Evolutionary conservation across 2,113 vertebrate species (phyloP).

Genomic region (Oncorhynchus keta): DNA sequence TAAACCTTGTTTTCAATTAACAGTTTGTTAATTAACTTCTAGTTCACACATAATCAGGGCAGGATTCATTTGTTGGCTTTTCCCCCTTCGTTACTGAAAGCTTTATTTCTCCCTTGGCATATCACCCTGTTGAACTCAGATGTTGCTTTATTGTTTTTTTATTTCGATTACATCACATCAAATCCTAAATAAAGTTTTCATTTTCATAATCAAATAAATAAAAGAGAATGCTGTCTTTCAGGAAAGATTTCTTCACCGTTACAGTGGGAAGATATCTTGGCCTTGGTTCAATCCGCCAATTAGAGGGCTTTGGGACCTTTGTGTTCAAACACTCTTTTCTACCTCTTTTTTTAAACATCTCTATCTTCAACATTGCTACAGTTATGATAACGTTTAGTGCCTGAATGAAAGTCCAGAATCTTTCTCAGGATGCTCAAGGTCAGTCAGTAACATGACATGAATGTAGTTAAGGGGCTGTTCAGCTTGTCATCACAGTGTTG

Average conservation of each 20-base stretch:
- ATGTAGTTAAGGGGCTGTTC: not conserved
- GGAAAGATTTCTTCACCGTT: slow-evolving; percentile 1
- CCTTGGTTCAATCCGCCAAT: not conserved
- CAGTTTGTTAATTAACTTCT: slow-evolving; percentile 92
- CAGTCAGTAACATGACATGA: slow-evolving; percentile 1
- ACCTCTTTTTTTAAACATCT: not conserved
- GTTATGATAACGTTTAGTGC: not conserved
- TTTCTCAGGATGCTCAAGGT: slow-evolving; percentile 8
- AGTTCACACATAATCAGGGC: slow-evolving; percentile 83
- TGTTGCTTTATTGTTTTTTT: slow-evolving; percentile 39
- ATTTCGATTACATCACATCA: slow-evolving; percentile 42
- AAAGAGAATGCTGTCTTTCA: slow-evolving; percentile 8
- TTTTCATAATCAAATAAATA: slow-evolving; percentile 22
- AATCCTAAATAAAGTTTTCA: slow-evolving; percentile 13
- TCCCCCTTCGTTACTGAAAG: slow-evolving; percentile 17
- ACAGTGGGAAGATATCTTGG: not conserved
- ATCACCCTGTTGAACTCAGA: slow-evolving; percentile 16
- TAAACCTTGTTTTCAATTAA: slow-evolving; percentile 93
- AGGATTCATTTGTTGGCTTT: slow-evolving; percentile 51
- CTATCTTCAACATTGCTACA: not conserved
- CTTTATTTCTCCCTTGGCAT: slow-evolving; percentile 19
- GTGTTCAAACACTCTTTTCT: not conserved
- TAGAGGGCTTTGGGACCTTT: not conserved
- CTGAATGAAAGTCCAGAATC: not conserved
- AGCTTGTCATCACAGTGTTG: not conserved